Base-by-base conservation (phyloP, 2,888 invertebrate genomes). In the Bursaphelenchus okinawaensis region DNA sequence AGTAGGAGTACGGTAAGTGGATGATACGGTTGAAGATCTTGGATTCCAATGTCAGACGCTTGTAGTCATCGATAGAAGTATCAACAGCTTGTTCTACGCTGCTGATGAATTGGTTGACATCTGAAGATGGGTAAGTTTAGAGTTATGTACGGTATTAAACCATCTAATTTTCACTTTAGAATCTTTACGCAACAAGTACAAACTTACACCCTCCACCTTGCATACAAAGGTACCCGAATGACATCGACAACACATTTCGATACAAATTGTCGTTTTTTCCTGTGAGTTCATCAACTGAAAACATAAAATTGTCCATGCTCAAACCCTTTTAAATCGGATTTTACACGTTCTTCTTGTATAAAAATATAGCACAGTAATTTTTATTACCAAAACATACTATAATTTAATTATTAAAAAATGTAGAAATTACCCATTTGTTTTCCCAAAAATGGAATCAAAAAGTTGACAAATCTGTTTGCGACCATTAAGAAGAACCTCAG, bases 171-270 rank as follows among this genome's bases (percentile, higher is more conserved):
- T n/a, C n/a, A n/a, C n/a, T n/a, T n/a, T n/a, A n/a, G n/a, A n/a
- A n/a, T n/a, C n/a, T n/a, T n/a, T n/a, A n/a, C n/a, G n/a, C n/a
- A n/a, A n/a, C n/a, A n/a, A n/a, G n/a, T n/a, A n/a, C n/a, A n/a
- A n/a, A n/a, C n/a, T n/a, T n/a, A n/a, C n/a, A n/a, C n/a, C n/a
- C 94, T 8, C 93, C 92, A 1, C 96, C 96, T 87, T 94, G 94
- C 9, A 96, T 86, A 84, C 95, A 93, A 84, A 93, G 92, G 76
- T 96, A 88, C 0, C 85, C 86, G 24, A 92, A 91, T 83, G 92
- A 95, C 64, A 91, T 88, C 22, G 92, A 83, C 63, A 98, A 89
- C 76, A 89, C 88, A 82, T 94, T 92, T 91, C 93, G 96, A 74
- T 92, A 88, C 84, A 91, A 93, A 40, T 55, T 62, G 0, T 63